Evolutionary conservation across 2,888 invertebrate species (phyloP).

Genomic region (Idaea straminata): DNA sequence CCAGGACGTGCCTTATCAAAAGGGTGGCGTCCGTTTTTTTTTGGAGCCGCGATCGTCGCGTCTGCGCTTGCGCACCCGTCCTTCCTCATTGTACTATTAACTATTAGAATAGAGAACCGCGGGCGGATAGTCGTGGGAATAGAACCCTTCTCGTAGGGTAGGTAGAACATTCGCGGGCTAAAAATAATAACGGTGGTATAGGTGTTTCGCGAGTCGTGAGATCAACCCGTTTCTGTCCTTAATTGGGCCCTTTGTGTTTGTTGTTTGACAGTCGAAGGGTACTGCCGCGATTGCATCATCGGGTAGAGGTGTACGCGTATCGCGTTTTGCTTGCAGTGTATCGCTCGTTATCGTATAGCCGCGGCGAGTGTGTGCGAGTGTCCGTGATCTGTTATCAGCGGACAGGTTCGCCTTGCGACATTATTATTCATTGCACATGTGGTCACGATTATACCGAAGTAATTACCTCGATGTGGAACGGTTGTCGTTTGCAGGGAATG

Average conservation of each 20-base stretch:
- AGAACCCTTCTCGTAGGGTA: conserved; percentile 11
- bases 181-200: conserved; percentile 35
- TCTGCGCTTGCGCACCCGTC: conserved; percentile 32
- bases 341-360: conserved; percentile 13
- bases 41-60: conserved; percentile 35
- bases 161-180: conserved; percentile 19
- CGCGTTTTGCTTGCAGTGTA: conserved; percentile 25
- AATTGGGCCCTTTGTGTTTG: conserved; percentile 40
- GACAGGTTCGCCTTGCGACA: conserved; percentile 55
- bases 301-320: conserved; percentile 33
- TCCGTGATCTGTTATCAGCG: conserved; percentile 55
- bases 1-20: conserved; percentile 57
- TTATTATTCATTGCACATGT: conserved; percentile 42
- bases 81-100: conserved; percentile 28
- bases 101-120: conserved; percentile 32
- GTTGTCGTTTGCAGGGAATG: conserved; percentile 14
- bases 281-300: conserved; percentile 6
- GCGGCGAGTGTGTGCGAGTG: conserved; percentile 33
- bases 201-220: conserved; percentile 38
- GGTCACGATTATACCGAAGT: conserved; percentile 35
- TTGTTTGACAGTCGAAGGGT: conserved; percentile 18
- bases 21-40: conserved; percentile 41
- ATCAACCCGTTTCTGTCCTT: conserved; percentile 34
- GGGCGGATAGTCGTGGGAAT: conserved; percentile 56
- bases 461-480: conserved; percentile 34